A percentile compares a stretch with the other conserved stretches of the same genome.
Evolutionary conservation across 2,888 invertebrate genomes (phyloP).

Genomic region (Myathropa florea): DNA sequence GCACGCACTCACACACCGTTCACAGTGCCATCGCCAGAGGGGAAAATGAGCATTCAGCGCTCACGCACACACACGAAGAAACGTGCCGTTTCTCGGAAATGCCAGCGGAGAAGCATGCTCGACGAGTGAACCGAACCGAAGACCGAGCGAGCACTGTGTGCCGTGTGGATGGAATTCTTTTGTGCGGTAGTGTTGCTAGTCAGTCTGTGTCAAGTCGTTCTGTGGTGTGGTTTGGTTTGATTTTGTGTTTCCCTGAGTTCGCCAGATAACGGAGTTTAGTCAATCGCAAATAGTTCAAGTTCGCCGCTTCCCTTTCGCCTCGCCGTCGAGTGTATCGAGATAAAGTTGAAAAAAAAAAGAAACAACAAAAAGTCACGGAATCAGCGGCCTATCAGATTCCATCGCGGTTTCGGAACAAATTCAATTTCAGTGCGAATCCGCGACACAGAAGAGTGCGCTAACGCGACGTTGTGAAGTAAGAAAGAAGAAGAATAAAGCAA

Average conservation of each 20-base stretch:
- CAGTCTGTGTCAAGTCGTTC: slow-evolving; percentile 77
- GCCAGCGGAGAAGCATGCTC: slow-evolving; percentile 45
- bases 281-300: slow-evolving; percentile 47
- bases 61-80: slow-evolving; percentile 45
- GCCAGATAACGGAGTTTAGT: slow-evolving; percentile 48
- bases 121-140: neutral
- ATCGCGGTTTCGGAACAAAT: neutral
- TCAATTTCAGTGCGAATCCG: slow-evolving; percentile 7
- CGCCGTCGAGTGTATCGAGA: slow-evolving; percentile 3
- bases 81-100: slow-evolving; percentile 64
- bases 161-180: slow-evolving; percentile 49
- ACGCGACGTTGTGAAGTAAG: slow-evolving; percentile 24
- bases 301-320: slow-evolving; percentile 2
- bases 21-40: slow-evolving; percentile 17
- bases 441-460: slow-evolving; percentile 25
- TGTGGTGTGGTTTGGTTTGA: slow-evolving; percentile 73
- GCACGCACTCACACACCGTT: slow-evolving; percentile 37
- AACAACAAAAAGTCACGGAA: slow-evolving; percentile 21
- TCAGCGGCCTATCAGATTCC: slow-evolving; percentile 45
- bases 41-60: slow-evolving; percentile 55
- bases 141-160: too few relatives aligned
- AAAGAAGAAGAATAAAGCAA: slow-evolving; percentile 4
- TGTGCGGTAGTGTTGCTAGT: slow-evolving; percentile 46
- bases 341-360: neutral
- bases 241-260: slow-evolving; percentile 10